Conservation (phyloP, 2,888 invertebrate genomes). For the Pristionchus fissidentatus region DNA sequence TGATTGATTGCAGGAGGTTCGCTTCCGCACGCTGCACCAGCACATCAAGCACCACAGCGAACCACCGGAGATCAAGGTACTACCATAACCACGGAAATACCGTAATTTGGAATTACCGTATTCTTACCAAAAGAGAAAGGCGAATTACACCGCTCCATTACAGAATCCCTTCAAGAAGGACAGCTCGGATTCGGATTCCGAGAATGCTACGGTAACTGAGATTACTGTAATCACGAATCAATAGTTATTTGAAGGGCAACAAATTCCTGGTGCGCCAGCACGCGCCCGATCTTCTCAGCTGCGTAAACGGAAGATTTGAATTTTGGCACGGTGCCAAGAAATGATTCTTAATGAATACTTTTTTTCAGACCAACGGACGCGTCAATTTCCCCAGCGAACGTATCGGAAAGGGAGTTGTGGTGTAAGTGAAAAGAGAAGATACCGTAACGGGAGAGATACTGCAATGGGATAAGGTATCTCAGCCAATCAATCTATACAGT, state of each 20-base stretch:
- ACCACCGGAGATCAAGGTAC: neutral
- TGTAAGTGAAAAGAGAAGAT: neutral
- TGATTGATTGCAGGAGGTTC: constrained; percentile 1
- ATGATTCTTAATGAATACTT: neutral
- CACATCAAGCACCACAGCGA: constrained; percentile 24
- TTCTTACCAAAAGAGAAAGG: too few species aligned
- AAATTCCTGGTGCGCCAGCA: constrained; percentile 32
- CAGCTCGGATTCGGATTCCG: constrained; percentile 5
- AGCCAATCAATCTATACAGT: neutral
- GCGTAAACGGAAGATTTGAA: neutral
- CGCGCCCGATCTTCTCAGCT: constrained; percentile 7
- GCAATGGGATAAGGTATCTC: too few species aligned
- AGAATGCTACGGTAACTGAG: neutral
- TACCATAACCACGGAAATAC: neutral
- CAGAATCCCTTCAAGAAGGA: neutral
- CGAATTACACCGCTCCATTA: neutral
- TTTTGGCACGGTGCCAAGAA: neutral
- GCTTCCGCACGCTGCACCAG: constrained; percentile 10
- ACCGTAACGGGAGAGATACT: neutral
- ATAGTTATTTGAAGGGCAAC: neutral
- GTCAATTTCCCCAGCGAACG: constrained; percentile 18
- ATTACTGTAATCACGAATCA: neutral
- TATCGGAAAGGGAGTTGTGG: constrained; percentile 13
- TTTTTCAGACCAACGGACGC: constrained; percentile 29
- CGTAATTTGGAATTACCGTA: neutral